Evolutionary conservation across 2,888 invertebrate species (phyloP), one percentile per base, ranked within the genome.

Genomic region (Folsomia manolachei): DNA sequence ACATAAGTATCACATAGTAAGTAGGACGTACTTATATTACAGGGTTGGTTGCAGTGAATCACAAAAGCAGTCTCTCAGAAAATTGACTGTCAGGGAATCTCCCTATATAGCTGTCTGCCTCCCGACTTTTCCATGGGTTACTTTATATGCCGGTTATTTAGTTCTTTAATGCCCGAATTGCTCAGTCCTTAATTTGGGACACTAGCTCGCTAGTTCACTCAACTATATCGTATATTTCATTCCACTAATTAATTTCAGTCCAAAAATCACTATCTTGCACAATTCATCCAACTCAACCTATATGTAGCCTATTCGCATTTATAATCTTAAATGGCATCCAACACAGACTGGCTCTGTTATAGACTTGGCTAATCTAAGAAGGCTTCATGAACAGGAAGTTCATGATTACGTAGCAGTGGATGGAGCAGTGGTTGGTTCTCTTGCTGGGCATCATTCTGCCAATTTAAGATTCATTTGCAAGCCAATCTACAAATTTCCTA

Each of bases 31-130:
- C 7, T 4, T 7, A 56, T 51, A 11, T 51, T 7, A 56, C 56
- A 7, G 7, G 21, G 21, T 19, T 7, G 19, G 51, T 9, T 9
- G 52, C 39, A 66, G 21, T 66, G 21, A 39, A 66, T 66, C 65
- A 66, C 27, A 52, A 52, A 39, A 23, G 51, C 65, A 52, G 27
- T 52, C 27, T 51, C 51, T 27, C 52, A 52, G 65, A 66, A 66
- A 66, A 66, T 66, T 66, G 65, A 21, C 27, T 66, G 65, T 66
- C 65, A 66, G 52, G 56, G 56, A 56, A 56, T 4, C 56, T 39
- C 11, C 18, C 56, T 7, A n/a, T n/a, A n/a, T n/a, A n/a, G n/a
- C n/a, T n/a, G n/a, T n/a, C n/a, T n/a, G n/a, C n/a, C n/a, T n/a
- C n/a, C n/a, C n/a, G n/a, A n/a, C n/a, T n/a, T n/a, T n/a, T n/a